phyloP scores from a whole-genome alignment of 1,140 invertebrate species.

The Caerostris darwini region DNA sequence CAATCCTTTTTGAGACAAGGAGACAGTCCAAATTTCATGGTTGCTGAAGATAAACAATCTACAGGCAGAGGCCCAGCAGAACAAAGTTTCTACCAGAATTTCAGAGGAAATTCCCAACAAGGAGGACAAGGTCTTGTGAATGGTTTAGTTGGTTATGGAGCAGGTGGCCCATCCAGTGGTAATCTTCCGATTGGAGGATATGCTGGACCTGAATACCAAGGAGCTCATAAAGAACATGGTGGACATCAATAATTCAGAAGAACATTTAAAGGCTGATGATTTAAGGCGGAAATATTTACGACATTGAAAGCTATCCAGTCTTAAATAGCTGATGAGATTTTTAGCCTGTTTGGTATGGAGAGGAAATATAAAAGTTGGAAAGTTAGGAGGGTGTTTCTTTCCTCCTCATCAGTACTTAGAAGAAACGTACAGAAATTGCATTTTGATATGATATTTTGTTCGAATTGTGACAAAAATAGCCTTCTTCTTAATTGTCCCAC shows the following conservation, averaged over 20 bases:
- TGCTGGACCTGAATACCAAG: conserved; percentile 48
- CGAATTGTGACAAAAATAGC: too few species aligned
- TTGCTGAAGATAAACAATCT: conserved; percentile 23
- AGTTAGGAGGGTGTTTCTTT: neutral
- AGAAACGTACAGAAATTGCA: too few species aligned
- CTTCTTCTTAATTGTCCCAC: too few species aligned
- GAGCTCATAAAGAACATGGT: conserved; percentile 38
- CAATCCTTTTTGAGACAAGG: conserved; percentile 63
- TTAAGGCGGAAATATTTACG: neutral
- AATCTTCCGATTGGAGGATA: conserved; percentile 63
- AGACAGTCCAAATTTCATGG: conserved; percentile 55
- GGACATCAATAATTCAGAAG: conserved; percentile 22
- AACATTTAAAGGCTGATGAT: neutral
- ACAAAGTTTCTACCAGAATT: conserved; percentile 34
- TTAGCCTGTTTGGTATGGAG: neutral
- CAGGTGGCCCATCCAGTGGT: neutral
- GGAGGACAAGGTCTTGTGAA: conserved; percentile 17
- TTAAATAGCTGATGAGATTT: neutral
- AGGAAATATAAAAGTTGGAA: neutral
- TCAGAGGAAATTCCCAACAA: neutral
- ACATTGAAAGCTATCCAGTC: neutral
- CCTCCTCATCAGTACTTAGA: neutral
- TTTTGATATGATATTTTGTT: too few species aligned
- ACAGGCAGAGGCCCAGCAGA: conserved; percentile 53
- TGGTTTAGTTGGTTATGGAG: conserved; percentile 59